These are phyloP conservation scores for Holcopasites calliopsidis DNA, from an alignment of 1,140 invertebrate species.

Conservation along the genomic window DNA sequence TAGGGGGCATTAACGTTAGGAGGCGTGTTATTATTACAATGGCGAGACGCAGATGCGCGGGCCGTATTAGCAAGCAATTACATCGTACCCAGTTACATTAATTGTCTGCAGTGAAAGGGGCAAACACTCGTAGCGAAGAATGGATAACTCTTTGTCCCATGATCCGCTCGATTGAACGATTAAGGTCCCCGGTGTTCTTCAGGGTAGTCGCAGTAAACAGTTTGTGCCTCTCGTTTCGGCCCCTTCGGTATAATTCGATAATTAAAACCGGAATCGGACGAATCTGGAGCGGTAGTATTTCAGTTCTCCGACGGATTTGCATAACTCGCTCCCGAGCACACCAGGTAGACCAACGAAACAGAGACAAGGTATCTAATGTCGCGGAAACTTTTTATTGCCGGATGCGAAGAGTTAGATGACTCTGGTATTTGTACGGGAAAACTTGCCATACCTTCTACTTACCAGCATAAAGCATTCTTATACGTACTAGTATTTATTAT, in stretches of 20 bases:
- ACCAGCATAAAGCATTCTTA: background rate
- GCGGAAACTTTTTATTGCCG: conserved; percentile 73
- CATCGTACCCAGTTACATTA: conserved; percentile 65
- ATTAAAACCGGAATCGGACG: conserved; percentile 68
- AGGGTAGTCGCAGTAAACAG: conserved; percentile 53
- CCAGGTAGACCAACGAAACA: conserved; percentile 62
- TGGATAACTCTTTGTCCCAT: conserved; percentile 61
- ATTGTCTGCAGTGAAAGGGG: conserved; percentile 57
- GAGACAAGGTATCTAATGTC: conserved; percentile 74
- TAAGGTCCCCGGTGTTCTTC: conserved; percentile 58
- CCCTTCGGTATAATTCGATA: conserved; percentile 72
- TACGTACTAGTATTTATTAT: background rate
- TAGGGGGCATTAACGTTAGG: no score
- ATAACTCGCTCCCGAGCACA: conserved; percentile 66
- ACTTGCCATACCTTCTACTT: conserved; percentile 25
- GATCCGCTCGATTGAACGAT: conserved; percentile 76
- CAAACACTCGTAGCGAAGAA: conserved; percentile 55
- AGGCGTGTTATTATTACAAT: no score
- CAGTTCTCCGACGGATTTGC: conserved; percentile 62
- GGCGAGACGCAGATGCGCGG: conserved; percentile 58
- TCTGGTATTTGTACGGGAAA: conserved; percentile 36
- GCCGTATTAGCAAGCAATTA: conserved; percentile 75
- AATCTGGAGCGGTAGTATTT: conserved; percentile 1
- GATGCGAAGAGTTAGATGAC: conserved; percentile 63
- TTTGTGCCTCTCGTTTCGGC: conserved; percentile 23